phyloP scores from a whole-genome alignment of 2,888 invertebrate genomes.

The Mimas tiliae region DNA sequence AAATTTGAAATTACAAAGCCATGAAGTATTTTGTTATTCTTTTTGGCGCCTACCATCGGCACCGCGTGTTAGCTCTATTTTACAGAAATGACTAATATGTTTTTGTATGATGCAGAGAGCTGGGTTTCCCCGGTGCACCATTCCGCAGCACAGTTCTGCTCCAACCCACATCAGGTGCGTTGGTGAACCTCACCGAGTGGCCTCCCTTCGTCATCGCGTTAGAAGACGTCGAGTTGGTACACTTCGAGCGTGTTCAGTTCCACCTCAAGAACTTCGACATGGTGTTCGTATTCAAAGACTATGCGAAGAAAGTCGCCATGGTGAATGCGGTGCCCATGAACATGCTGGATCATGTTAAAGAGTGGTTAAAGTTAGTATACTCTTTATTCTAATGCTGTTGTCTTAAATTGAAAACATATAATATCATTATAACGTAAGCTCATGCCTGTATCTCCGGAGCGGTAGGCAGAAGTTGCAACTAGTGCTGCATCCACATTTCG shows the following conservation, averaged over 20 bases:
- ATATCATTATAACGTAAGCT: too few species aligned
- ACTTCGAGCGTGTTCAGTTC: constrained; percentile 99
- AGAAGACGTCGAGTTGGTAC: constrained; percentile 98
- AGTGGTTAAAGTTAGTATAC: constrained; percentile 97
- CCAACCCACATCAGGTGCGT: constrained; percentile 98
- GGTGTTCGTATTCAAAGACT: constrained; percentile 99
- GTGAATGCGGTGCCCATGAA: constrained; percentile 99
- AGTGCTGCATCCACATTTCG: too few species aligned
- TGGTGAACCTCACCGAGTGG: constrained; percentile 99
- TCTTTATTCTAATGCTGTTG: not conserved
- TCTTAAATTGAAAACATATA: too few species aligned
- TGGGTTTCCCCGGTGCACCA: constrained; percentile 99
- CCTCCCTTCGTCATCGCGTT: constrained; percentile 99
- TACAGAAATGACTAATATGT: too few species aligned
- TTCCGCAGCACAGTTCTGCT: constrained; percentile 97
- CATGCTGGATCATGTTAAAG: constrained; percentile 99
- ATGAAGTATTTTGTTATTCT: too few species aligned
- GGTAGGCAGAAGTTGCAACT: too few species aligned
- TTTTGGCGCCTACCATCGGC: too few species aligned
- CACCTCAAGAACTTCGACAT: constrained; percentile 99
- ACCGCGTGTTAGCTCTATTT: too few species aligned
- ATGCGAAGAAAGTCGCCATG: constrained; percentile 96
- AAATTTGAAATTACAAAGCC: too few species aligned
- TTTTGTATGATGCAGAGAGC: constrained; percentile 85
- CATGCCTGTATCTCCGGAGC: too few species aligned